Base-by-base conservation (phyloP, 2,888 invertebrate genomes). In the Alloscopus bannaensis region DNA sequence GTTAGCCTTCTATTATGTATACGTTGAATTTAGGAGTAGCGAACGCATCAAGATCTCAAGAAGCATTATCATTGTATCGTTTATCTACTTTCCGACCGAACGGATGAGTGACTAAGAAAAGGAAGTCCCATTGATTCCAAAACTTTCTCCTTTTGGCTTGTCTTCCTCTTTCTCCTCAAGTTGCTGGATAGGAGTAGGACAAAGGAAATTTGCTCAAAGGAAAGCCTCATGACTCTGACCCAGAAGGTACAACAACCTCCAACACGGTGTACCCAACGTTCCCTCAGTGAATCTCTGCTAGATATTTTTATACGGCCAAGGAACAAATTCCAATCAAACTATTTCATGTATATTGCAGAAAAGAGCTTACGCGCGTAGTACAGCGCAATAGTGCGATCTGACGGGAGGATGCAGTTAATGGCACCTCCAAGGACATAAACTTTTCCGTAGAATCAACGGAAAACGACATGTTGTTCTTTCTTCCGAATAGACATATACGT, bases 31-130 rank as follows among this genome's bases (percentile, higher is more conserved):
- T n/a, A n/a, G 47, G 31, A 64, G 26, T 62, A 31, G 31, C 8
- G 64, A 72, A 40, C 26, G 42, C 55, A 66, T 73, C 47, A 45
- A 65, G 66, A 66, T 73, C 57, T 73, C 45, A 45, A 57, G 55
- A 22, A 65, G 55, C 28, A 59, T 73, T 73, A 73, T 76, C 75
- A 60, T 76, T 76, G 75, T 76, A 76, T 76, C 75, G 75, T 76
- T 76, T 76, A 76, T 76, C 75, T 76, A 76, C 68, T 76, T 76
- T 68, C 75, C 75, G 60, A 60, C 40, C 60, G 59, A 76, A 47
- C 75, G 75, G 60, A 68, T 76, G 68, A 76, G 42, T 59, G 50
- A 73, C 75, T 66, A 22, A 76, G 68, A 42, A 75, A 68, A 76
- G 75, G 68, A 76, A 76, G 68, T 76, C 50, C 57, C 60, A 68